Base-by-base conservation (phyloP, 2,888 invertebrate genomes). In the Odontocerum albicorne region DNA sequence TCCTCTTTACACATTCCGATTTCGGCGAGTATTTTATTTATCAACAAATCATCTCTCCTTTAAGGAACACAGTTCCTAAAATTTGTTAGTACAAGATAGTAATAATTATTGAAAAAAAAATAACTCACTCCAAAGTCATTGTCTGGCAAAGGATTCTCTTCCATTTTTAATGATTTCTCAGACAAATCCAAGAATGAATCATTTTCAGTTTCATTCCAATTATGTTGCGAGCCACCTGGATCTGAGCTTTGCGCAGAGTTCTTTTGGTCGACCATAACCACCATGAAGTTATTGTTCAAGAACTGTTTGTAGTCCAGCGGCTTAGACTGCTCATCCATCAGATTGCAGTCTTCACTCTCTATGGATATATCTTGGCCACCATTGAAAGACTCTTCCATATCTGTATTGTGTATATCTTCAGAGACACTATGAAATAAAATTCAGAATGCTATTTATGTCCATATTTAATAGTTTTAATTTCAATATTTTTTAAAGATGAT, bases 281-380 rank as follows among this genome's bases (percentile, higher is more conserved):
- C 38, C n/a, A 38, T 20, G 10, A 27, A 16, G 17, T 49, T 49
- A 12, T 39, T 16, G n/a, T 49, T 49, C 27, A 46, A 22, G 39
- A 38, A 36, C 8, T 32, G 35, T 27, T 49, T 49, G 39, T 49
- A 49, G 19, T 38, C 39, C n/a, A 49, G 13, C 12, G 27, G 47
- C 17, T 49, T 20, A 7, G 15, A n/a, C 15, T 46, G 36, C 17
- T 49, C 38, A 8, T 38, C 38, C 8, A 8, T 10, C 6, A 13
- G 10, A n/a, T 13, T 10, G n/a, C n/a, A 13, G 17, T 49, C 13
- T 4, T 49, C 38, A 22, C 36, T 22, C 8, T 39, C 47, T 10
- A 13, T 13, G 8, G 13, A 20, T 10, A 46, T 36, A 15, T 46
- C 46, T 3, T 19, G 35, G 6, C 19, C 10, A 10, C 20, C 20